Evolutionary conservation across 2,888 invertebrate genomes (phyloP).

Genomic region (Poecilobothrus nobilitatus): DNA sequence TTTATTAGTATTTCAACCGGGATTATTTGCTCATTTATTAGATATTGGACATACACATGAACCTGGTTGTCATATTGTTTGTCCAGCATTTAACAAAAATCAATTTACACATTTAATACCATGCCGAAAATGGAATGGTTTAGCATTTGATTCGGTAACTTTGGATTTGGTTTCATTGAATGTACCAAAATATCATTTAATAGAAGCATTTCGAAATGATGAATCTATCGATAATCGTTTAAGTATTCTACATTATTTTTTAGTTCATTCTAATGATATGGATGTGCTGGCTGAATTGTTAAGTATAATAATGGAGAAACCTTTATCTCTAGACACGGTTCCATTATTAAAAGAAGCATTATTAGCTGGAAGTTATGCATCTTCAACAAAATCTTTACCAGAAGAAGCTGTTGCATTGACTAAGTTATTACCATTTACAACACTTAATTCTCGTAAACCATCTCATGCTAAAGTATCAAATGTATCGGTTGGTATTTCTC

Average conservation of each 20-base stretch:
- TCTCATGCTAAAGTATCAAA: slow-evolving; percentile 42
- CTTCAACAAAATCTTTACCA: slow-evolving; percentile 62
- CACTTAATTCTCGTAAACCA: slow-evolving; percentile 40
- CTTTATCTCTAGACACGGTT: slow-evolving; percentile 50
- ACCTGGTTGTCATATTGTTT: slow-evolving; percentile 70
- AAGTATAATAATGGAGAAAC: slow-evolving; percentile 52
- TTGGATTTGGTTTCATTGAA: slow-evolving; percentile 61
- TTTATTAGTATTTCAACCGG: slow-evolving; percentile 73
- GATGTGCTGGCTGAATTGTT: slow-evolving; percentile 66
- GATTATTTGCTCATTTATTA: slow-evolving; percentile 73
- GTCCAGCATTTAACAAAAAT: slow-evolving; percentile 50
- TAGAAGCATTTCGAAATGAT: slow-evolving; percentile 60
- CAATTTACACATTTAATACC: slow-evolving; percentile 57
- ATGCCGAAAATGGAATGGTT: slow-evolving; percentile 39
- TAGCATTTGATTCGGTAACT: slow-evolving; percentile 55
- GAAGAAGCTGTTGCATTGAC: slow-evolving; percentile 61
- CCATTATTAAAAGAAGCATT: slow-evolving; percentile 70
- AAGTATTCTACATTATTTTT: slow-evolving; percentile 73
- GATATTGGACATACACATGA: slow-evolving; percentile 78
- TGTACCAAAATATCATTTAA: slow-evolving; percentile 57
- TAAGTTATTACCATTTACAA: slow-evolving; percentile 59
- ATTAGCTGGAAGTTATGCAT: slow-evolving; percentile 62
- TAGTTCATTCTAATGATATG: slow-evolving; percentile 67
- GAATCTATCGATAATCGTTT: slow-evolving; percentile 62
- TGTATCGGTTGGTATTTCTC: slow-evolving; percentile 57